Conservation (phyloP, 2,888 invertebrate species). For the Ptycholaimellus sp. region DNA sequence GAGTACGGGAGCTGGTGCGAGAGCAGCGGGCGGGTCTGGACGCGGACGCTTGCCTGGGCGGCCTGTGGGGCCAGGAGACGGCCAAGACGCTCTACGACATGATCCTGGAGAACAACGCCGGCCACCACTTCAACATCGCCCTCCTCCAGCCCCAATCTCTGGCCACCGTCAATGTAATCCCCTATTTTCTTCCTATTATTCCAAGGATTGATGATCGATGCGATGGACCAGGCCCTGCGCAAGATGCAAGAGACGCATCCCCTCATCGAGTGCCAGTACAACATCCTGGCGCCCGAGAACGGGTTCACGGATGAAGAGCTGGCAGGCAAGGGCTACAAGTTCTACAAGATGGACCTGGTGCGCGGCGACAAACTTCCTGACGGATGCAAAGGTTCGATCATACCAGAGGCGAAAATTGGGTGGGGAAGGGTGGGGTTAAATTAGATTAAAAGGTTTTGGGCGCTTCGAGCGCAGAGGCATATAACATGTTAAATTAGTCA, state of each 20-base stretch:
- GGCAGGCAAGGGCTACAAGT: not conserved
- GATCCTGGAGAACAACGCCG: slow-evolving; percentile 5
- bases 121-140: slow-evolving; percentile 1
- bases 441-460: no score
- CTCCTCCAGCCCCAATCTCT: slow-evolving; percentile 2
- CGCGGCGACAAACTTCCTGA: slow-evolving; percentile 11
- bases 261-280: slow-evolving; percentile 15
- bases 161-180: not conserved
- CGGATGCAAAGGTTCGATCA: no score
- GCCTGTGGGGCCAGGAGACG: no score
- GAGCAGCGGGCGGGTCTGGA: no score
- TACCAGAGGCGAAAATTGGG: no score
- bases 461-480: no score
- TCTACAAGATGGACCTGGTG: slow-evolving; percentile 8
- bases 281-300: not conserved
- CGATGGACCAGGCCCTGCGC: slow-evolving; percentile 15
- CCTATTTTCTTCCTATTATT: slow-evolving; percentile 2
- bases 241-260: slow-evolving; percentile 20
- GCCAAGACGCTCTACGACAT: slow-evolving; percentile 4
- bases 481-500: no score
- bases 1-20: no score
- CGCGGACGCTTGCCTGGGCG: no score
- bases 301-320: not conserved
- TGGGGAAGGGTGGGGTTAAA: no score
- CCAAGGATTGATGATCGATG: slow-evolving; percentile 14